Evolutionary conservation across 2,113 vertebrate genomes (phyloP), one percentile per base, ranked within the genome.

Genomic region (Xyliphius kryptos): DNA sequence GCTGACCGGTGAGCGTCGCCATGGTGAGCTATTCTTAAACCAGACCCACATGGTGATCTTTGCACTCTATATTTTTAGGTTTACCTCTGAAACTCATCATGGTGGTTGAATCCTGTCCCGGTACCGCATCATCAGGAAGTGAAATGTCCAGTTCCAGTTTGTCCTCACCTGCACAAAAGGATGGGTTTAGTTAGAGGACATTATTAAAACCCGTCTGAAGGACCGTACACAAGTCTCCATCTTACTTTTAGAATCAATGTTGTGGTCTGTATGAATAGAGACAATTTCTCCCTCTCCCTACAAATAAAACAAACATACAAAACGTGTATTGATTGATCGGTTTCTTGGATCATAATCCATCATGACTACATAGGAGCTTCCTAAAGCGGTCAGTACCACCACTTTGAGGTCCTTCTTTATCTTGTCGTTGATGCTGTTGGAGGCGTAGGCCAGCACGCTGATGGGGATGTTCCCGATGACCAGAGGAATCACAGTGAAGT

Each of bases 401-500:
- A 80, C 78, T 50, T 40, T 68, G 4, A 80, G 76, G 6, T 66
- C 6, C 40, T 77, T 80, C 61, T 66, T 26, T 11, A 80, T 68
- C 32, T 15, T 9, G 41, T 80, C 78, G 2, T 14, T 6, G 2
- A 19, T n/a, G 3, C 1, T 21, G 14, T 37, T 6, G 1, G 3
- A 40, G 54, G 75, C 44, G 0, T 76, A 69, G 22, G 80, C 83
- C 40, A 10, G 50, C 2, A 87, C 79, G 3, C 36, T 79, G 5
- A 87, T 82, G 22, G 81, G 83, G 38, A 85, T 79, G 64, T 75
- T 62, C 20, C 80, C 81, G 16, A 78, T 72, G 12, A 26, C 36
- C 51, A 87, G 60, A 19, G 85, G 85, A 14, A 87, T 81, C 1
- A 83, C 68, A 0, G 76, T 71, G 72, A 87, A 87, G 69, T 83